Evolutionary conservation across 1,140 invertebrate species (phyloP).

Genomic region (Prorops nasuta): DNA sequence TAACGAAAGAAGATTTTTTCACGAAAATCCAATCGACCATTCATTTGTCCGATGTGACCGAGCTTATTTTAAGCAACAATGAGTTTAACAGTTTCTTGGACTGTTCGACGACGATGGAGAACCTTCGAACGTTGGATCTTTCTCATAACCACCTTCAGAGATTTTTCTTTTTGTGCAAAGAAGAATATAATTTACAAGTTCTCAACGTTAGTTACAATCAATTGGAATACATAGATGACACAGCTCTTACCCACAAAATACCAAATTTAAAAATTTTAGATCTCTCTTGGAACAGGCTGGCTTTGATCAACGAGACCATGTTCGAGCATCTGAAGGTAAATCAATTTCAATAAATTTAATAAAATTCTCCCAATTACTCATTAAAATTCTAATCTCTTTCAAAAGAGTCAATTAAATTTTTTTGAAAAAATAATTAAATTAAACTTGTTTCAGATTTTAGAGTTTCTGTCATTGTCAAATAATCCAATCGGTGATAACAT

Average conservation of each 20-base stretch:
- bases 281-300: slow-evolving; percentile 45
- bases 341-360: background rate
- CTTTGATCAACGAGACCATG: slow-evolving; percentile 48
- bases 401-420: background rate
- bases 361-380: background rate
- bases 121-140: slow-evolving; percentile 38
- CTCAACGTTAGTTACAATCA: slow-evolving; percentile 50
- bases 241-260: slow-evolving; percentile 42
- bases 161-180: slow-evolving; percentile 48
- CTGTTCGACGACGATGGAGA: slow-evolving; percentile 45
- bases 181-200: slow-evolving; percentile 41
- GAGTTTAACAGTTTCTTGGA: slow-evolving; percentile 51
- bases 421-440: background rate
- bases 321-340: slow-evolving; percentile 48
- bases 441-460: slow-evolving; percentile 30
- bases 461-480: slow-evolving; percentile 43
- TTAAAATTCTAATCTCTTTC: background rate
- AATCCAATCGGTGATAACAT: slow-evolving; percentile 48
- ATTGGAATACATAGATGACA: slow-evolving; percentile 48
- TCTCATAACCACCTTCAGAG: slow-evolving; percentile 48
- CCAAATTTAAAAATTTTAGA: slow-evolving; percentile 45
- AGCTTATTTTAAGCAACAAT: slow-evolving; percentile 45
- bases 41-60: slow-evolving; percentile 35
- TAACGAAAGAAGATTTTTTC: slow-evolving; percentile 50
- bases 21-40: slow-evolving; percentile 34